Conservation (phyloP, 2,113 vertebrate species). For the Odocoileus virginianus region DNA sequence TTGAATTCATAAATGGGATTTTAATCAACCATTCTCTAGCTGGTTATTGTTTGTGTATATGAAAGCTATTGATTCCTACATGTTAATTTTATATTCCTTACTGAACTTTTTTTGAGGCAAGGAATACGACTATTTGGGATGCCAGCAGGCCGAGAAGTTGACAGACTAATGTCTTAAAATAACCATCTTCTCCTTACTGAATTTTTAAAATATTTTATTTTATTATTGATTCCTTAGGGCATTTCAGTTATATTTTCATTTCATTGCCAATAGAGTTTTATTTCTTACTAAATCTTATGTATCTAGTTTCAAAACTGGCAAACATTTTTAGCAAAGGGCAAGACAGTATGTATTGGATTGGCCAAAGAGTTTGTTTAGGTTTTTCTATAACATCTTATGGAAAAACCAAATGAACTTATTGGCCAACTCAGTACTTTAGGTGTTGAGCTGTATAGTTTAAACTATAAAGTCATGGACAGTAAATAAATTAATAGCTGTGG, state of each 20-base stretch:
- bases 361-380: neutral
- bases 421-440: neutral
- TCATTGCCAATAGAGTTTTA: constrained; percentile 20
- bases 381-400: neutral
- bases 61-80: neutral
- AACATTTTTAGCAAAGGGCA: neutral
- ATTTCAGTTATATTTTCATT: neutral
- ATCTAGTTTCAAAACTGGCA: neutral
- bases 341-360: neutral
- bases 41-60: neutral
- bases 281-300: neutral
- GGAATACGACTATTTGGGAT: neutral
- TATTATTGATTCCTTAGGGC: neutral
- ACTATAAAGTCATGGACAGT: neutral
- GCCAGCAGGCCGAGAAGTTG: neutral
- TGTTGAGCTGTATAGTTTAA: neutral
- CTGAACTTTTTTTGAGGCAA: neutral
- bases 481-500: neutral
- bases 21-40: neutral
- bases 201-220: neutral
- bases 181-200: neutral
- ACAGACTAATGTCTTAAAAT: neutral
- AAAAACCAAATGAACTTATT: neutral
- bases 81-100: neutral
- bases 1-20: neutral